Percentiles rank a stretch among this genome's conserved stretches.
phyloP scores from a whole-genome alignment of 2,113 vertebrate species.

The Ariopsis seemanni region DNA sequence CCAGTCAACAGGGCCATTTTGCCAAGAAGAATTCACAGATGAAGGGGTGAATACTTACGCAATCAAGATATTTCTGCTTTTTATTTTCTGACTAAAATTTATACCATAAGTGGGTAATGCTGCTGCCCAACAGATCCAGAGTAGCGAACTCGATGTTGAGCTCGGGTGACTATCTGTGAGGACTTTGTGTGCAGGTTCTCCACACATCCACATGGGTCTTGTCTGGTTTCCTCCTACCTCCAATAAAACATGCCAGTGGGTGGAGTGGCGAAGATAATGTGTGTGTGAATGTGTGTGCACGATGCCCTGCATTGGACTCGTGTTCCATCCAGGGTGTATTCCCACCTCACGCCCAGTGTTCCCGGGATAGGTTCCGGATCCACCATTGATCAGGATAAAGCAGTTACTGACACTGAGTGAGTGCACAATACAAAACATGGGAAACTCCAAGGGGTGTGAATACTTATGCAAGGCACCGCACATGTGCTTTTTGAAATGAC shows the following conservation, averaged over 20 bases:
- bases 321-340: background rate
- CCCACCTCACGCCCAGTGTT: background rate
- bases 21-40: background rate
- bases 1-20: background rate
- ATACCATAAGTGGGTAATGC: too few relatives aligned
- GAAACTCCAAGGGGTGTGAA: background rate
- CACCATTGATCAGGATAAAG: background rate
- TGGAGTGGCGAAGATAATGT: background rate
- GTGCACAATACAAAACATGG: background rate
- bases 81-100: background rate
- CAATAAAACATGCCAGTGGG: too few relatives aligned
- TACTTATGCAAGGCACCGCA: slow-evolving; percentile 4
- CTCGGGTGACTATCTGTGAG: background rate
- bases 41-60: background rate
- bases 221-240: background rate
- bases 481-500: slow-evolving; percentile 5
- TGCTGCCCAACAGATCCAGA: background rate
- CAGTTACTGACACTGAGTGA: background rate
- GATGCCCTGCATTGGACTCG: background rate
- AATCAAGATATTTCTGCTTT: background rate
- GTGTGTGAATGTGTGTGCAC: background rate
- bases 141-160: background rate
- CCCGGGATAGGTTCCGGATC: background rate
- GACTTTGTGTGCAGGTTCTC: background rate
- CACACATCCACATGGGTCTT: background rate